A percentile compares a stretch with the other conserved stretches of the same genome.
These are phyloP conservation scores for Ceratothoa steindachneri DNA, from an alignment of 2,888 invertebrate species.

Conservation along the genomic window DNA sequence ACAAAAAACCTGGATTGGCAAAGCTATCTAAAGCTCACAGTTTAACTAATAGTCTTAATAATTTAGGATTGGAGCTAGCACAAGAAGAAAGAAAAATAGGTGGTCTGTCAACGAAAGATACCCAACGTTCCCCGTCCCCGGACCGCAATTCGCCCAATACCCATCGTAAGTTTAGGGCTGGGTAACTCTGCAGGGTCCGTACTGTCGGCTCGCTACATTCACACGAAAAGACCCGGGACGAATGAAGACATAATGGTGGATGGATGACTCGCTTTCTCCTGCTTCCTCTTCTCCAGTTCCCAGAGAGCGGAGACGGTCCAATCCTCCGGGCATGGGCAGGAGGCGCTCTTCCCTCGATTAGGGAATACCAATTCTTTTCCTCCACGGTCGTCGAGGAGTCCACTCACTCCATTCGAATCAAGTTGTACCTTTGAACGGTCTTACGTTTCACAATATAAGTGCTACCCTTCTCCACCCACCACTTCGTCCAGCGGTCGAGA, in stretches of 20 bases:
- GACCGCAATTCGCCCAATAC: not conserved
- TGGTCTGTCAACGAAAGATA: not conserved
- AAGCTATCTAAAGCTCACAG: not conserved
- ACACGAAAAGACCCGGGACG: not conserved
- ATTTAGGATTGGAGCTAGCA: not conserved
- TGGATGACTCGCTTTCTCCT: too few species aligned
- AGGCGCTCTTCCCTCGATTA: not conserved
- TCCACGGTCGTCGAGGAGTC: not conserved
- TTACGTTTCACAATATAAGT: too few species aligned
- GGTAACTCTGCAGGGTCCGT: not conserved
- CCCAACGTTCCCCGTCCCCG: not conserved
- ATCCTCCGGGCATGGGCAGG: not conserved
- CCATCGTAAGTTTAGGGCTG: not conserved
- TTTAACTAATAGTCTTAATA: not conserved
- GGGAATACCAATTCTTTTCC: not conserved
- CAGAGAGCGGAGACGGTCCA: not conserved
- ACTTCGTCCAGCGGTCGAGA: too few species aligned
- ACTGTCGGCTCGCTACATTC: not conserved
- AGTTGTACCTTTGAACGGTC: not conserved
- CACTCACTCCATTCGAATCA: not conserved
- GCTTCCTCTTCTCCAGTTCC: not conserved
- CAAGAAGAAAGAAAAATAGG: not conserved
- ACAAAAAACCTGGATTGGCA: not conserved
- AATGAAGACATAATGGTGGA: not conserved
- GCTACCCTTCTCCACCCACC: too few species aligned